Percentiles rank a stretch among this genome's conserved stretches.
Evolutionary conservation across 2,888 invertebrate species (phyloP).

Genomic region (Cylloceria caligata): DNA sequence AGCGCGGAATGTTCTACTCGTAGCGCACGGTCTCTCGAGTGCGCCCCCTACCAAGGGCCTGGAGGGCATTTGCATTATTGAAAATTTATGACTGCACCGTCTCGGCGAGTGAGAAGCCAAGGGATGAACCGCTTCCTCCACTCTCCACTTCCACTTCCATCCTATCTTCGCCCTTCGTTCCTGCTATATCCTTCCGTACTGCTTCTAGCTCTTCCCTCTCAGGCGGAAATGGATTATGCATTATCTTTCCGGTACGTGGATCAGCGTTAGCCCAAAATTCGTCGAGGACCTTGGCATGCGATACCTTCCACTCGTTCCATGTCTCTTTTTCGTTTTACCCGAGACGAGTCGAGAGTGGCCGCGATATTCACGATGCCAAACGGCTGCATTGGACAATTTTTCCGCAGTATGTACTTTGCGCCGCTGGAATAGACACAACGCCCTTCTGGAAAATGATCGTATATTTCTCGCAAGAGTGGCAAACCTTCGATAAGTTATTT

Average conservation of each 20-base stretch:
- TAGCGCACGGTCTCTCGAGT: neutral
- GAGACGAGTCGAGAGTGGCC: slow-evolving; percentile 42
- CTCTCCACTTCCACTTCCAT: slow-evolving; percentile 39
- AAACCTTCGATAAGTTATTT: slow-evolving; percentile 1
- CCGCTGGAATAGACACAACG: slow-evolving; percentile 19
- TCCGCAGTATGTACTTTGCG: neutral
- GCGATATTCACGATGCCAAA: slow-evolving; percentile 56
- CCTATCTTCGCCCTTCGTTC: slow-evolving; percentile 21
- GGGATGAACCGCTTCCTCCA: slow-evolving; percentile 57
- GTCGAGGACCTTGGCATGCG: slow-evolving; percentile 18
- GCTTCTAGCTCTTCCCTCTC: slow-evolving; percentile 67
- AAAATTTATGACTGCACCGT: slow-evolving; percentile 82
- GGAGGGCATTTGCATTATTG: slow-evolving; percentile 82
- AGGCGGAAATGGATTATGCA: slow-evolving; percentile 82
- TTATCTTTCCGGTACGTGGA: slow-evolving; percentile 83
- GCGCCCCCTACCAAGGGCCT: slow-evolving; percentile 33
- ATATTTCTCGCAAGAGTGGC: slow-evolving; percentile 31
- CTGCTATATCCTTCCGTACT: slow-evolving; percentile 63
- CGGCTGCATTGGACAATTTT: slow-evolving; percentile 41
- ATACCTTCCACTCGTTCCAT: slow-evolving; percentile 56
- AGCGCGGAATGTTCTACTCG: neutral
- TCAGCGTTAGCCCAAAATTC: slow-evolving; percentile 82
- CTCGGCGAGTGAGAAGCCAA: slow-evolving; percentile 52
- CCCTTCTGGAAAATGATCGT: slow-evolving; percentile 2
- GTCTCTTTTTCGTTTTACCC: slow-evolving; percentile 54